These are phyloP conservation scores for Eilema griseolum DNA, from an alignment of 2,888 invertebrate genomes.

Conservation along the genomic window DNA sequence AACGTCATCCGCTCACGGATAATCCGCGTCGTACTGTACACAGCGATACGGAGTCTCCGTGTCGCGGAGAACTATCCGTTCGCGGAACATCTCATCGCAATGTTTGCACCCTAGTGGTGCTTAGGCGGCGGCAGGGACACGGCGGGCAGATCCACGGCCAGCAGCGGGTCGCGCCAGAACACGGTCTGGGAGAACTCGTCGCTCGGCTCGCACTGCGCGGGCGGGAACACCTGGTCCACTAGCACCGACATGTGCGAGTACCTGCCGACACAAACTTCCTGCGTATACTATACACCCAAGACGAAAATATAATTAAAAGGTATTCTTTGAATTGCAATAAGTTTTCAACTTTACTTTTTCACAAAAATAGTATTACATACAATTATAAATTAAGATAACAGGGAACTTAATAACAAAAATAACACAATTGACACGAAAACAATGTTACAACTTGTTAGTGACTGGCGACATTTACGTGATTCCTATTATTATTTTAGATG, in stretches of 20 bases:
- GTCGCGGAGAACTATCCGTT: not conserved
- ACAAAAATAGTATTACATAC: too few relatives aligned
- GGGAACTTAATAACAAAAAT: not conserved
- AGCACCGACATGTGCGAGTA: slow-evolving; percentile 97
- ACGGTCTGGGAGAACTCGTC: slow-evolving; percentile 94
- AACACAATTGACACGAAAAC: not conserved
- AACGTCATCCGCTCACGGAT: not conserved
- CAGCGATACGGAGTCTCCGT: not conserved
- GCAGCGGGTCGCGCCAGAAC: slow-evolving; percentile 97
- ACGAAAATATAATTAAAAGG: not conserved
- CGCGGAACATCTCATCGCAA: not conserved
- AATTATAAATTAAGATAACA: not conserved
- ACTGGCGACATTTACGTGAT: not conserved
- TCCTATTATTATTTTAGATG: not conserved
- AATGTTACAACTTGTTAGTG: not conserved
- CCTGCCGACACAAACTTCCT: slow-evolving; percentile 84
- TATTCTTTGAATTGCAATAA: not conserved
- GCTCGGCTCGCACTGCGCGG: slow-evolving; percentile 88
- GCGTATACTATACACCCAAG: not conserved
- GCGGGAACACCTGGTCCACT: slow-evolving; percentile 98
- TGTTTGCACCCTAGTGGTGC: slow-evolving; percentile 39
- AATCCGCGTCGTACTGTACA: not conserved
- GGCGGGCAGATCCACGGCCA: slow-evolving; percentile 64
- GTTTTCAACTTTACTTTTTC: not conserved
- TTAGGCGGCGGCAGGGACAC: slow-evolving; percentile 49